Evolutionary conservation across 2,797 vertebrate genomes (phyloP), one percentile per base, ranked within the genome.

Genomic region (Tauraco hartlaubi): DNA sequence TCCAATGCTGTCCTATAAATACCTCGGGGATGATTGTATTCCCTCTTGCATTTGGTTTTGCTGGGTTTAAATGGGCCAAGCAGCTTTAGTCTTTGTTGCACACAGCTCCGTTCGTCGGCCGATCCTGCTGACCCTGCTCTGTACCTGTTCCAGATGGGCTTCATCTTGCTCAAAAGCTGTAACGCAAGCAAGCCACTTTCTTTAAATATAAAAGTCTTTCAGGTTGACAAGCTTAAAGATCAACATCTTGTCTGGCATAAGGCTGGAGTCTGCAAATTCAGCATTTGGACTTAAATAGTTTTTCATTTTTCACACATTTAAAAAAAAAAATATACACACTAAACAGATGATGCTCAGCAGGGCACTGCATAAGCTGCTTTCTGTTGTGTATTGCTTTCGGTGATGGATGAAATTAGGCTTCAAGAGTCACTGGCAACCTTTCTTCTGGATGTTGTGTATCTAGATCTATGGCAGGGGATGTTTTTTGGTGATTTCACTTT

Each of bases 301-400:
- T 87, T 85, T 82, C 88, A 74, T 94, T 96, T 97, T 89, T 85
- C 94, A 75, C 94, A 44, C 33, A 37, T 82, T 95, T 35, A 6
- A 18, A 61, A 87, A 90, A 94, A 96, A 78, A 88, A 86, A 88
- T 92, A 37, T 87, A 83, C 68, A 90, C 75, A 71, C 63, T 71
- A 94, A 94, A 91, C 96, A 98, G 97, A 97, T 97, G 94, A 95
- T 96, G 92, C 96, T 96, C 96, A 95, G 94, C 94, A 95, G 95
- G 97, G 89, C 94, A 85, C 78, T 82, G 91, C 58, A 81, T 93
- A 97, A 93, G 95, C 85, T 44, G 88, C 74, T 96, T 97, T 92
- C 96, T 95, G 63, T 56, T 95, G 79, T 72, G 75, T 55, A 26
- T 85, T 79, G 62, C 85, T 94, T 41, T 72, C 15, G 1, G 76